A percentile compares a stretch with the other conserved stretches of the same genome.
phyloP scores from a whole-genome alignment of 2,113 vertebrate genomes.

The Ictidomys tridecemlineatus region DNA sequence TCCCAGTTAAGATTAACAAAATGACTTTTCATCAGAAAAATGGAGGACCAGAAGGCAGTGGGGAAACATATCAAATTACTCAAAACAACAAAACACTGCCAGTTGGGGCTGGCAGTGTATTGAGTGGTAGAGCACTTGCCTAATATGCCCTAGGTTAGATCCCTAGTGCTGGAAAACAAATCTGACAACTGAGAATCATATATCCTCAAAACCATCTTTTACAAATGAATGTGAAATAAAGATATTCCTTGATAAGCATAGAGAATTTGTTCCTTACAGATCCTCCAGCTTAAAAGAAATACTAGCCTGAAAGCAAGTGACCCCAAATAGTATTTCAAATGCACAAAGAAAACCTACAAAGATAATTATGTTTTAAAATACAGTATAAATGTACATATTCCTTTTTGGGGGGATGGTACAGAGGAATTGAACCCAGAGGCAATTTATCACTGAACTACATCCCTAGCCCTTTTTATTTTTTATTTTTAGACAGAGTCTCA shows the following conservation, averaged over 20 bases:
- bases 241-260: not conserved
- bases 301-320: not conserved
- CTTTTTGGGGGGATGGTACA: too few relatives aligned
- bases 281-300: not conserved
- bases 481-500: too few relatives aligned
- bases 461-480: too few relatives aligned
- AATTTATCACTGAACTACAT: too few relatives aligned
- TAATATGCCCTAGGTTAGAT: not conserved
- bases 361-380: not conserved
- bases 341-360: not conserved
- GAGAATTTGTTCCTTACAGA: not conserved
- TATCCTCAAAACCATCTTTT: not conserved
- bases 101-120: too few relatives aligned
- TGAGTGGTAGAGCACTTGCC: not conserved
- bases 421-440: too few relatives aligned
- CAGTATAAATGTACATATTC: not conserved
- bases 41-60: not conserved
- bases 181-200: not conserved
- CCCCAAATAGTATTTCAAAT: not conserved
- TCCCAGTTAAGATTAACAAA: not conserved
- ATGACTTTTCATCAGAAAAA: conserved; percentile 29
- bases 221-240: not conserved
- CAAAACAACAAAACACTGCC: not conserved
- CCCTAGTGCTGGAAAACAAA: too few relatives aligned
- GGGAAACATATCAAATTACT: not conserved